Percentiles rank a stretch among this genome's conserved stretches.
These are phyloP conservation scores for Alethe diademata DNA, from an alignment of 2,113 vertebrate genomes.

Conservation along the genomic window DNA sequence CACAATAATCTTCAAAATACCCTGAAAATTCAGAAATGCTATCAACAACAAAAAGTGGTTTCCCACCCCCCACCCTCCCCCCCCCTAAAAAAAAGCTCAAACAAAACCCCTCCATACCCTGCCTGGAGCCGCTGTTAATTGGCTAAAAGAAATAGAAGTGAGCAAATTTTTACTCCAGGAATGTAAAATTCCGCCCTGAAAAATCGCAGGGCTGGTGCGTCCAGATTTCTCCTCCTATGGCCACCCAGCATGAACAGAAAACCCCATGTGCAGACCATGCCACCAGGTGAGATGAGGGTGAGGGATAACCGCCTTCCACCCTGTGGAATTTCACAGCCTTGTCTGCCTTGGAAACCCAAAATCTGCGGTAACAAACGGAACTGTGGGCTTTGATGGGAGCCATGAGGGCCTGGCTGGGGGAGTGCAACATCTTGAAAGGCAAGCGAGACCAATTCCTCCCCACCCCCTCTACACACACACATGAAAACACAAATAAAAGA, in stretches of 20 bases:
- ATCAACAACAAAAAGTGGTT: neutral
- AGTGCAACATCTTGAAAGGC: neutral
- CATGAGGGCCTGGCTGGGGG: neutral
- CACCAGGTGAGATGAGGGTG: slow-evolving; percentile 8
- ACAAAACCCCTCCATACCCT: neutral
- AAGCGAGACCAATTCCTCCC: neutral
- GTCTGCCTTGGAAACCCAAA: neutral
- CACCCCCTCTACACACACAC: neutral
- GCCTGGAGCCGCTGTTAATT: neutral
- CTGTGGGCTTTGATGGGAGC: neutral
- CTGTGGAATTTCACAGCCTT: neutral
- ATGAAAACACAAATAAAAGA: neutral
- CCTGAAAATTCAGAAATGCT: neutral
- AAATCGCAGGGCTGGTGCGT: neutral
- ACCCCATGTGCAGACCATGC: neutral
- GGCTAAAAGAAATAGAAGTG: neutral
- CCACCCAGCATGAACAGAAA: neutral
- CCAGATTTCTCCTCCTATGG: neutral
- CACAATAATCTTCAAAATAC: accelerated
- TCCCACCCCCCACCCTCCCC: too few relatives aligned
- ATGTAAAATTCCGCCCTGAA: neutral
- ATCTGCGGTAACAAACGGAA: neutral
- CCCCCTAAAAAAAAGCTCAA: neutral
- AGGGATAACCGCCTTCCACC: neutral
- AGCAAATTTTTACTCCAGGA: neutral